Evolutionary conservation across 2,888 invertebrate species (phyloP), one percentile per base, ranked within the genome.

Genomic region (Timema podura): DNA sequence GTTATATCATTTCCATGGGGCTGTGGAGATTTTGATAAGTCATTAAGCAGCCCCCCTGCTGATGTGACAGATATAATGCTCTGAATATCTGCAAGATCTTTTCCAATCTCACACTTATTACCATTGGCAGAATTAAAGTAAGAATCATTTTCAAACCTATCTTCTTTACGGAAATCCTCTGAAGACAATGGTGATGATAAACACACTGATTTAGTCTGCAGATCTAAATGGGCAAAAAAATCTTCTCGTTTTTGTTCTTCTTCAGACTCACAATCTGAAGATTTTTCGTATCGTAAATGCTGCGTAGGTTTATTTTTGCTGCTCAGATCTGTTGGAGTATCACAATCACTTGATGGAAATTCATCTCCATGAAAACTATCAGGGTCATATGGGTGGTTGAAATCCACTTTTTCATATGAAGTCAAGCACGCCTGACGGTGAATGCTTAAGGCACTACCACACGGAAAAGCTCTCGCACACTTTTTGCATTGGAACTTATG

Each of bases 31-130:
- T 69, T 69, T 7, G 71, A 70, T 45, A 73, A 68, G 13, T 73
- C 72, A 44, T 71, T 71, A 2, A 72, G 69, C 13, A 74, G 70
- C 5, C 76, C 70, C 11, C 74, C 74, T 15, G 75, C 74, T 15
- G 73, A 70, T 48, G 93, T 91, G 75, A 93, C 89, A 44, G 89
- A 90, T 68, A 93, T 84, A 74, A 94, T 93, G 47, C 92, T 91
- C 79, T 91, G 91, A 74, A 95, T 93, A 77, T 94, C 94, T 64
- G 94, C 94, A 73, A 94, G 83, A 77, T 95, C 94, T 79, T 89
- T 89, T 47, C 86, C 87, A 47, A 64, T 61, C 30, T 57, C 65
- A 7, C 16, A 45, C 5, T 64, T 13, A 44, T 30, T 65, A 15
- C 15, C 94, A 79, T 89, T 89, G 47, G 86, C 87, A 11, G 47